These are phyloP conservation scores for Eupithecia insigniata DNA, from an alignment of 2,888 invertebrate genomes.

Conservation along the genomic window DNA sequence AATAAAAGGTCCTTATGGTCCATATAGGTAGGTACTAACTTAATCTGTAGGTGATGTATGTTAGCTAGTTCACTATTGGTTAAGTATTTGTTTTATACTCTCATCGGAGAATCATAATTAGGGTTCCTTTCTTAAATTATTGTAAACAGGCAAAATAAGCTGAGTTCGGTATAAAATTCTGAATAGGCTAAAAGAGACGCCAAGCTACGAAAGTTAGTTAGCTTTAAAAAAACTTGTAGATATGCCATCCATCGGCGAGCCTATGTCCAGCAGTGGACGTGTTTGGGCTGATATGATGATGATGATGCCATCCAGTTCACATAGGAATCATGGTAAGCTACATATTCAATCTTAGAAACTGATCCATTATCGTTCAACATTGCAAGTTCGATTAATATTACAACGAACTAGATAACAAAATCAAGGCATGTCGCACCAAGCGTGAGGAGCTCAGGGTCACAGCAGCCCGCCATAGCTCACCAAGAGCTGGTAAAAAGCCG, in stretches of 20 bases:
- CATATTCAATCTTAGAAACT: not conserved
- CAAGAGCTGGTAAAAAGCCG: constrained; percentile 76
- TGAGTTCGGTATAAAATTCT: not conserved
- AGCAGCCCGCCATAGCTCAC: constrained; percentile 74
- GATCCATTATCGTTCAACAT: not conserved
- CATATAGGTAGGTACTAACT: no score
- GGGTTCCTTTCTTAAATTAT: not conserved
- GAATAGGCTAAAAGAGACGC: not conserved
- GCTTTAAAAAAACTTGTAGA: not conserved
- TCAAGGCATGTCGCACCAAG: constrained; percentile 47
- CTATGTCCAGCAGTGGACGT: no score
- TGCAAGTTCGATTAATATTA: not conserved
- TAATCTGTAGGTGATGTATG: no score
- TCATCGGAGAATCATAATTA: no score
- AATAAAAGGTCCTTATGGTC: no score
- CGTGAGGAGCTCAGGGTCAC: constrained; percentile 62
- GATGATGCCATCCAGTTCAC: not conserved
- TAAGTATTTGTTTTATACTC: no score
- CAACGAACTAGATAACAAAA: not conserved
- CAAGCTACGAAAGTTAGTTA: not conserved
- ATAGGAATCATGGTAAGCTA: not conserved
- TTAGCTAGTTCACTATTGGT: no score
- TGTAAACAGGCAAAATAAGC: not conserved
- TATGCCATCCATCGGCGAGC: no score
- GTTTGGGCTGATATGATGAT: no score